Evolutionary conservation across 2,888 invertebrate genomes (phyloP).

Genomic region (Lagria hirta): DNA sequence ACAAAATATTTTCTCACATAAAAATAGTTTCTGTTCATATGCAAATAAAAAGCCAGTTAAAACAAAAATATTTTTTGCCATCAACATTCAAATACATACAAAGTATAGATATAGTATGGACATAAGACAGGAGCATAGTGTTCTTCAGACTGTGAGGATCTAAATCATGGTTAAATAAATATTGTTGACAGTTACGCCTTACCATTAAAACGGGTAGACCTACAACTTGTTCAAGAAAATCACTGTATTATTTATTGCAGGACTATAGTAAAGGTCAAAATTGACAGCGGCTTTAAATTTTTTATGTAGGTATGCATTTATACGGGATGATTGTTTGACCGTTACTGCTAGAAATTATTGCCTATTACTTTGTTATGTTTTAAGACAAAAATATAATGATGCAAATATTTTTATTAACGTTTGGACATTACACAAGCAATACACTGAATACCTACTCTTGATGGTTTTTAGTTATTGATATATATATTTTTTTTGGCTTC

Average conservation of each 20-base stretch:
- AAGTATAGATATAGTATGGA: slow-evolving; percentile 18
- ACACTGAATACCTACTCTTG: too few relatives aligned
- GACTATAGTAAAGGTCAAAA: slow-evolving; percentile 37
- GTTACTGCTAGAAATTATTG: slow-evolving; percentile 7
- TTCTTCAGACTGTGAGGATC: slow-evolving; percentile 24
- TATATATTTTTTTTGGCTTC: not conserved
- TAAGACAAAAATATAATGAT: too few relatives aligned
- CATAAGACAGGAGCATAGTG: slow-evolving; percentile 20
- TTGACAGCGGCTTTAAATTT: slow-evolving; percentile 33
- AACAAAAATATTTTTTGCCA: too few relatives aligned
- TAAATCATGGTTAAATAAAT: slow-evolving; percentile 55
- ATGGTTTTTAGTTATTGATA: not conserved
- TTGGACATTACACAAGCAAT: too few relatives aligned
- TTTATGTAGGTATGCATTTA: slow-evolving; percentile 23
- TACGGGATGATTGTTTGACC: slow-evolving; percentile 10
- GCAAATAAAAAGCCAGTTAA: too few relatives aligned
- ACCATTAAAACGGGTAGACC: slow-evolving; percentile 49
- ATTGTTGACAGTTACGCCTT: slow-evolving; percentile 53
- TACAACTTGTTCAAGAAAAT: slow-evolving; percentile 48
- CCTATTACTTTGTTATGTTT: slow-evolving; percentile 13
- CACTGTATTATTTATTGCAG: slow-evolving; percentile 48
- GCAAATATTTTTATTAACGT: too few relatives aligned
- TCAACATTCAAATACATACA: too few relatives aligned
- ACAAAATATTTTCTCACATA: too few relatives aligned
- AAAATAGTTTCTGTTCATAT: too few relatives aligned